Evolutionary conservation across 2,113 vertebrate species (phyloP), one percentile per base, ranked within the genome.

Genomic region (Clinocottus analis): DNA sequence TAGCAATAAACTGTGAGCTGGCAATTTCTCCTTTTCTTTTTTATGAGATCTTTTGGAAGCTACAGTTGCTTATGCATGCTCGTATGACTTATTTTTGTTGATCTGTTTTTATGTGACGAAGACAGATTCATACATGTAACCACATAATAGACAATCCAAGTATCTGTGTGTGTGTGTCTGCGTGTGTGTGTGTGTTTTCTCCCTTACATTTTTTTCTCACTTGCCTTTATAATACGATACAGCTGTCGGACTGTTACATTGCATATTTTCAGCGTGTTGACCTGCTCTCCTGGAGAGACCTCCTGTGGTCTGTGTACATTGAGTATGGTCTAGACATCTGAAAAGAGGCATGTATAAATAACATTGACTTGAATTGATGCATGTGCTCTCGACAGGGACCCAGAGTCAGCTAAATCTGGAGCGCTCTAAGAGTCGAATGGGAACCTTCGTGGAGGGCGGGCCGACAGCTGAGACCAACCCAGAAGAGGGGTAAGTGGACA

Each of bases 381-480:
- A 5, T 12, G 16, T 59, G 80, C 19, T 82, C 27, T 74, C 21
- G 8, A 47, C 83, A 95, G 94, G 84, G 2, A 95, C 93, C 63
- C 94, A 94, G 75, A 92, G 89, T 85, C 94, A 95, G 51, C 45
- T 94, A 17, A 93, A 94, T 25, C 73, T 91, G 87, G 93, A 95
- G 56, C 90, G 83, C 13, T 92, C 90, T 1, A 95, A 95, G 83
- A 94, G 93, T 80, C 89, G 90, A 13, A 91, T 93, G 93, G 94
- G 93, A 76, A 92, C 92, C 21, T 94, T 94, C 75, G 83, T 84
- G 62, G 94, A 94, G 9, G 84, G 83, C 1, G 89, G 86, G 49
- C 51, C 90, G 0, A 73, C 67, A 58, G 74, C 84, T 3, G 94
- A 92, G 58, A 61, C 59, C 77, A 89, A 85, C 27, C 89, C 91